Base-by-base conservation (phyloP, 2,888 invertebrate genomes). In the Rhimphoctona megacephalus region DNA sequence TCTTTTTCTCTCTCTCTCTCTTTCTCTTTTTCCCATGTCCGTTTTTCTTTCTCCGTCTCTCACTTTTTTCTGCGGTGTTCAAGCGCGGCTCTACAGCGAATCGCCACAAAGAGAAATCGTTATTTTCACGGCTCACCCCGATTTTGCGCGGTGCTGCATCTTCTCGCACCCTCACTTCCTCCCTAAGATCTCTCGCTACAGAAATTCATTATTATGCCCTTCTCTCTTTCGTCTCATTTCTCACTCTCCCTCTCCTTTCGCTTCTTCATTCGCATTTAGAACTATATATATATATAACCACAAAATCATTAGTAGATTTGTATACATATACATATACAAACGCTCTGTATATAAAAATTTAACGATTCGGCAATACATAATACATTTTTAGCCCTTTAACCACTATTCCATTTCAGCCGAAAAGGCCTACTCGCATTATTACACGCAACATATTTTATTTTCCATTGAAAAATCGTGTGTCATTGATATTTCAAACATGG, bases 111-210 rank as follows among this genome's bases (percentile, higher is more conserved):
- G 90, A 91, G 91, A 92, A 92, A 93, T 92, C 90, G 92, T 93
- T 92, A 92, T 92, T 93, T 93, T 93, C 93, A 93, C 92, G 92
- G 92, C 88, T 90, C 86, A 83, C 84, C 80, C 90, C 89, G 91
- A 93, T 93, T 93, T 92, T 91, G 92, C 92, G 92, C 81, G 90
- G 92, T 89, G 81, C 88, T 89, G 81, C 88, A 89, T 91, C 92
- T 61, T 90, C 90, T 89, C 86, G 86, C 88, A 88, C 86, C 83
- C 83, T 84, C 74, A 67, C 76, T 73, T 78, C 46, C 73, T 67
- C 49, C 78, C 83, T 36, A 49, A 57, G 64, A 36, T 69, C 86
- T 66, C 83, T 78, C 73, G 72, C 82, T 73, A 72, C 76, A 78
- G 73, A 85, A 84, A 86, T 88, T 81, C 85, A 77, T 77, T 79